Base-by-base conservation (phyloP, 2,797 vertebrate species). In the Aratinga solstitialis region DNA sequence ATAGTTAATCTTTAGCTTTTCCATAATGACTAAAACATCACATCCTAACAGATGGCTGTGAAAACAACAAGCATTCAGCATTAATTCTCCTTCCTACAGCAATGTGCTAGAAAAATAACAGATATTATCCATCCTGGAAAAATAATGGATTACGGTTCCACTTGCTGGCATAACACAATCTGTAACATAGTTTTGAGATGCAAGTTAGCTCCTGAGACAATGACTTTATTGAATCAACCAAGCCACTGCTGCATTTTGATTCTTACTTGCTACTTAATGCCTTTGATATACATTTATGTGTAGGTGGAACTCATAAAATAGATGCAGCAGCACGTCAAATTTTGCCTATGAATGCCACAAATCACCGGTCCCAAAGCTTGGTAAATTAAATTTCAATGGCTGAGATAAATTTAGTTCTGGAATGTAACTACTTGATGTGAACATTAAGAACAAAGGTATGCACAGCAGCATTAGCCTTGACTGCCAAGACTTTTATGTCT, bases 401-500 rank as follows among this genome's bases (percentile, higher is more conserved):
- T 84, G 66, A 81, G 54, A 93, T 69, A 75, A 62, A 89, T 81
- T 83, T 62, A 66, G 32, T 73, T 88, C 53, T 78, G 63, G 51
- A 95, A 93, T 89, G 38, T 58, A 56, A 50, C 68, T 96, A 20
- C 76, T 89, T 50, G 86, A 66, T 23, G 73, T 87, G 83, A 95
- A 76, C 85, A 91, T 79, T 89, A 95, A 86, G 86, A 61, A 87
- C 36, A 61, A 83, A 93, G 82, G 23, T 80, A 83, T n/a, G 78
- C 87, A 94, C 86, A 95, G 86, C 68, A 74, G 68, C 63, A 71
- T 68, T 77, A 85, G 32, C 53, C 43, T 96, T 0, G 1, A 67
- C 77, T 94, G 89, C 36, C 90, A 93, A 80, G 81, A 91, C 2
- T 63, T 92, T 48, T 63, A 96, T 81, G n/a, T 76, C 84, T 92